These are phyloP conservation scores for Eciton burchellii DNA, from an alignment of 1,140 invertebrate genomes.

Conservation along the genomic window DNA sequence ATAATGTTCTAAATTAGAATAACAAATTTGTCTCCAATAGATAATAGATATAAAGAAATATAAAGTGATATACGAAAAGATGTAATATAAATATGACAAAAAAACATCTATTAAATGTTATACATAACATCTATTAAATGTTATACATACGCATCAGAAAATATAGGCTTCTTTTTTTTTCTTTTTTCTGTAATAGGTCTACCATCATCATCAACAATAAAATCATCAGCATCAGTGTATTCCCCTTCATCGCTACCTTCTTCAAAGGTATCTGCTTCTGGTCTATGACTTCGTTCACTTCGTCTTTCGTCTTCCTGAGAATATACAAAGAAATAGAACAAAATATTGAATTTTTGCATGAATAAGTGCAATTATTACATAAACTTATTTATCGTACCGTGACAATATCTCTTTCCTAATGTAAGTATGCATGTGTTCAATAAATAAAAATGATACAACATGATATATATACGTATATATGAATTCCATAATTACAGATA, in stretches of 20 bases:
- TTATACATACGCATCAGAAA: constrained; percentile 93
- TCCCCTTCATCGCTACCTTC: constrained; percentile 92
- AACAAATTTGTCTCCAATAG: background rate
- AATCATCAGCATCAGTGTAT: constrained; percentile 96
- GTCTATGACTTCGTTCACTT: constrained; percentile 89
- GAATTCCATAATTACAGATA: constrained; percentile 12
- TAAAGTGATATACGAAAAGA: background rate
- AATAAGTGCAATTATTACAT: constrained; percentile 3
- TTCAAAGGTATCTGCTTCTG: constrained; percentile 89
- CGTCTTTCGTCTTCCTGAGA: constrained; percentile 92
- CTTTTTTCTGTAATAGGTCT: constrained; percentile 94
- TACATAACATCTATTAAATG: constrained; percentile 4
- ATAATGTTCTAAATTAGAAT: background rate
- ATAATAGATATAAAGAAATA: background rate
- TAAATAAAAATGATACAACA: constrained; percentile 20
- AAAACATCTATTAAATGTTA: too few species aligned
- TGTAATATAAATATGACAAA: background rate
- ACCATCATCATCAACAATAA: constrained; percentile 99
- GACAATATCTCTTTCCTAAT: constrained; percentile 77
- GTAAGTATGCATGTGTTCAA: constrained; percentile 60
- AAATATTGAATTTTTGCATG: background rate
- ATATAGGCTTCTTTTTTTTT: constrained; percentile 95
- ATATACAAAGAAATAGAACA: constrained; percentile 5
- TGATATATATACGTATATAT: constrained; percentile 41
- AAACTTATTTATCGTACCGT: constrained; percentile 71